A percentile compares a stretch with the other conserved stretches of the same genome.
phyloP scores from a whole-genome alignment of 1,140 invertebrate species.

The Bilobella aurantiaca region DNA sequence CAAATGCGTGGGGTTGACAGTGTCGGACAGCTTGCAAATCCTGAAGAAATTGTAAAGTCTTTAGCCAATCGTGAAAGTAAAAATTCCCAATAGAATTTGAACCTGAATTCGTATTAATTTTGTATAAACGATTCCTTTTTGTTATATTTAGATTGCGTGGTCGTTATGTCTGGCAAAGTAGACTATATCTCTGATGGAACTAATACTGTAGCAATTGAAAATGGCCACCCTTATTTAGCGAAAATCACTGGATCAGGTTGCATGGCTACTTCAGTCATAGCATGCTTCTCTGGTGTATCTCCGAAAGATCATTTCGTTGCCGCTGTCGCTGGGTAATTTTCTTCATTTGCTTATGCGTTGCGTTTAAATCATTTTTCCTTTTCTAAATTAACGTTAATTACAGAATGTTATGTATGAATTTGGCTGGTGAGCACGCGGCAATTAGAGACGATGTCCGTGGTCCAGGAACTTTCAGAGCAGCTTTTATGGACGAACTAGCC shows the following conservation, averaged over 20 bases:
- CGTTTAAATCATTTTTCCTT: background rate
- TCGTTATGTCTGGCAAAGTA: background rate
- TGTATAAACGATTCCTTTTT: background rate
- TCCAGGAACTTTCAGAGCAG: constrained; percentile 5
- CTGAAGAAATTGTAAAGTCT: background rate
- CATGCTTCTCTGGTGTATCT: background rate
- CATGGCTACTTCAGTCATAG: background rate
- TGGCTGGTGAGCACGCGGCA: constrained; percentile 1
- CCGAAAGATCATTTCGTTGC: background rate
- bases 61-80: constrained; percentile 1
- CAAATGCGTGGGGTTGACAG: background rate
- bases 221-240: background rate
- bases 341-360: no score
- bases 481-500: background rate
- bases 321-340: constrained; percentile 6
- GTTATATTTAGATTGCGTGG: background rate
- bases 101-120: background rate
- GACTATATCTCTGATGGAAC: constrained; percentile 7
- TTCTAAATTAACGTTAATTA: background rate
- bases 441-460: background rate
- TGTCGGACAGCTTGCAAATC: background rate
- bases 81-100: background rate
- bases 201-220: background rate
- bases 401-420: background rate
- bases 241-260: constrained; percentile 5